Evolutionary conservation across 35 echinoderm and acorn worm species (phyloP).

Genomic region (Apostichopus parvimensis): DNA sequence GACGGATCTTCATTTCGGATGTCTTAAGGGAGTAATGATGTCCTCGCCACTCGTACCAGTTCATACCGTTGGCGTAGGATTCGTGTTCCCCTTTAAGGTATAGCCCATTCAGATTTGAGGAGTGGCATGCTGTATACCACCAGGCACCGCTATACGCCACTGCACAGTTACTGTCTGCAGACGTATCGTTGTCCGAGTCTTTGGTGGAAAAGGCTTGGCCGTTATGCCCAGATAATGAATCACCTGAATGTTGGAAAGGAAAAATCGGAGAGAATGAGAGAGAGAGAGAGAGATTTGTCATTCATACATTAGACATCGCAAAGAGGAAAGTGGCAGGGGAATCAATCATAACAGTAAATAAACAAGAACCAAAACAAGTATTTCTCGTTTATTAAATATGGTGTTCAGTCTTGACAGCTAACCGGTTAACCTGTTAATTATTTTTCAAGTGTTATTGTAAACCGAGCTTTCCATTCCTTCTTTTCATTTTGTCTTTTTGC

Average conservation of each 20-base stretch:
- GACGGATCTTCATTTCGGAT: conserved; percentile 38
- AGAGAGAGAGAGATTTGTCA: no score
- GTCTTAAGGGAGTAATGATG: conserved; percentile 44
- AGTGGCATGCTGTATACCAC: conserved; percentile 60
- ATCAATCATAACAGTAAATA: no score
- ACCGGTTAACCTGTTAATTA: no score
- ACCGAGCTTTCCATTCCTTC: no score
- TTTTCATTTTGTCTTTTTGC: no score
- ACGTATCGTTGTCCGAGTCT: conserved; percentile 38
- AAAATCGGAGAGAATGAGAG: no score
- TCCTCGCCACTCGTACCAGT: conserved; percentile 44
- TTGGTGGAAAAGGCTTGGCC: conserved; percentile 35
- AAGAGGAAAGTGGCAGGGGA: no score
- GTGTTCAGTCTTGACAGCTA: no score
- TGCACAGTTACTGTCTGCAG: conserved; percentile 25
- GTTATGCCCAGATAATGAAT: conserved; percentile 38
- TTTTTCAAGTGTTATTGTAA: no score
- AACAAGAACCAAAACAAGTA: no score
- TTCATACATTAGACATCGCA: no score
- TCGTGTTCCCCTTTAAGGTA: conserved; percentile 27
- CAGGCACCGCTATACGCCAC: conserved; percentile 44
- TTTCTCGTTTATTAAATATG: no score
- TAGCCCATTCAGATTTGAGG: conserved; percentile 58
- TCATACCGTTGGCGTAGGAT: conserved; percentile 48
- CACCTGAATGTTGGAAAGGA: conserved; percentile 14